Conservation (phyloP, 2,888 invertebrate genomes). For the Mechanitis messenoides region DNA sequence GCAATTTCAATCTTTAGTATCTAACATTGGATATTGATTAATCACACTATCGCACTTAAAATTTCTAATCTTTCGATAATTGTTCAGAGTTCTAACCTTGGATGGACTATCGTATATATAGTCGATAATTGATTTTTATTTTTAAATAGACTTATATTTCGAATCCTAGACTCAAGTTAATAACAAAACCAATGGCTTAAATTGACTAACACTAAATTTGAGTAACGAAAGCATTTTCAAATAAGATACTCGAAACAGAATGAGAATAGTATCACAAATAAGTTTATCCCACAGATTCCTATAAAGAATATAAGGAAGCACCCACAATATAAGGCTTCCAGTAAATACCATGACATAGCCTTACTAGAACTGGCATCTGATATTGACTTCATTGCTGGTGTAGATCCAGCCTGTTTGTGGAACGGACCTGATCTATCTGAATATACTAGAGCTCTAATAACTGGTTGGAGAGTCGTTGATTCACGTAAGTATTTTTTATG, state of each 20-base stretch:
- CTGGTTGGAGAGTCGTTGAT: slow-evolving; percentile 79
- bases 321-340: slow-evolving; percentile 72
- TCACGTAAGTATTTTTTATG: slow-evolving; percentile 25
- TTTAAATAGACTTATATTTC: too few species aligned
- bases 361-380: slow-evolving; percentile 71
- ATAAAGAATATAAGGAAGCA: slow-evolving; percentile 67
- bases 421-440: slow-evolving; percentile 42
- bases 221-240: background rate
- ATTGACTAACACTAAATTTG: too few species aligned
- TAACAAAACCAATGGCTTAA: too few species aligned
- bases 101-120: too few species aligned
- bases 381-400: slow-evolving; percentile 55
- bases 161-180: too few species aligned
- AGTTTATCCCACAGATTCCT: slow-evolving; percentile 44
- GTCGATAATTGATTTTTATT: too few species aligned
- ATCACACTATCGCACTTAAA: too few species aligned
- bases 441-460: slow-evolving; percentile 72
- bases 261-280: background rate
- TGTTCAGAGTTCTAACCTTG: too few species aligned
- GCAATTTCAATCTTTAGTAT: too few species aligned
- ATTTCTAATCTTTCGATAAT: too few species aligned
- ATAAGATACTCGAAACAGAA: background rate
- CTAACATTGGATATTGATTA: too few species aligned
- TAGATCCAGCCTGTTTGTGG: slow-evolving; percentile 80
- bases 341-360: slow-evolving; percentile 81